phyloP scores from a whole-genome alignment of 2,797 vertebrate genomes.

The Rhinoraja longicauda region DNA sequence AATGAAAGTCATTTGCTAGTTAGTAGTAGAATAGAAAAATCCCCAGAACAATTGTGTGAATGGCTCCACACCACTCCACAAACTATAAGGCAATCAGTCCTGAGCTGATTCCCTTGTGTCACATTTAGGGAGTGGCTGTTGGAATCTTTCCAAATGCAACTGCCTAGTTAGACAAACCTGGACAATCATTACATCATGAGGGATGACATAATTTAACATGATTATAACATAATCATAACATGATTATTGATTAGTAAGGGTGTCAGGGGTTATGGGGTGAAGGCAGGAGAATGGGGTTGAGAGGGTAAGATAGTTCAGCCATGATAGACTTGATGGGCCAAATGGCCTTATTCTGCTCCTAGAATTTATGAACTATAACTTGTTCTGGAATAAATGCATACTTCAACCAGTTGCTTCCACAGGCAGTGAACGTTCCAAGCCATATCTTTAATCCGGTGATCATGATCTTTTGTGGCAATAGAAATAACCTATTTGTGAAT shows the following conservation, averaged over 20 bases:
- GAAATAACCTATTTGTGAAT: slow-evolving; percentile 3
- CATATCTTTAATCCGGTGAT: neutral
- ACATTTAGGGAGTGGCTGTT: neutral
- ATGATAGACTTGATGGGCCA: no score
- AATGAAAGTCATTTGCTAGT: neutral
- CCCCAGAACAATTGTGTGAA: neutral
- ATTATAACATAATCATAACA: no score
- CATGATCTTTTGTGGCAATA: slow-evolving; percentile 5
- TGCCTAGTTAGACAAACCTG: neutral
- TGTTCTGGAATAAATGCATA: neutral
- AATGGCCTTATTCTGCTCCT: no score
- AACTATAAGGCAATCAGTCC: neutral
- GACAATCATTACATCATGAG: neutral
- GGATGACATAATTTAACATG: neutral
- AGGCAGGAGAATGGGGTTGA: no score
- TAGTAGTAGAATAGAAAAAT: neutral
- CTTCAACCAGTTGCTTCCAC: neutral
- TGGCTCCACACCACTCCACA: neutral
- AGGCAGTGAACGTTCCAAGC: neutral
- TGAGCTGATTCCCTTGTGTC: neutral
- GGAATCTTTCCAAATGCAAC: neutral
- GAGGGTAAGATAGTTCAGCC: no score
- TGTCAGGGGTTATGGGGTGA: no score
- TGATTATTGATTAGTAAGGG: no score
- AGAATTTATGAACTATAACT: no score